Percentiles rank a stretch among this genome's conserved stretches.
Conservation (phyloP, 2,888 invertebrate genomes). For the Taphrorychus bicolor region DNA sequence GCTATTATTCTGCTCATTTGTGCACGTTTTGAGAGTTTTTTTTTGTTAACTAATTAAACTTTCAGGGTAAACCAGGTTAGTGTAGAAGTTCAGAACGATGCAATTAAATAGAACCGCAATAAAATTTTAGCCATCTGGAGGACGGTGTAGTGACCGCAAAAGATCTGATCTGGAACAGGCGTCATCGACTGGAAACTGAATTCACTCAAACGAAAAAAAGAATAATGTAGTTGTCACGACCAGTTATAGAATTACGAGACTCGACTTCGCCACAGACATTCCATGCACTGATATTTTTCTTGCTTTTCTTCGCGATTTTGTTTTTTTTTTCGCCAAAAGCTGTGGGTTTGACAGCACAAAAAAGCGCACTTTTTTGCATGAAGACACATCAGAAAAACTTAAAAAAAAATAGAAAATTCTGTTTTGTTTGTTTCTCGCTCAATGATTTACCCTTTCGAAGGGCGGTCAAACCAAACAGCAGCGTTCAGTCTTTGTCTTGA, state of each 20-base stretch:
- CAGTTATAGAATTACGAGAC: constrained; percentile 11
- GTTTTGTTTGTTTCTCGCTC: background rate
- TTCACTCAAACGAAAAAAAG: constrained; percentile 14
- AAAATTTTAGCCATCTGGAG: background rate
- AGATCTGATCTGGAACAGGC: background rate
- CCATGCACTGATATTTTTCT: no score
- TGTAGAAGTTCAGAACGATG: no score
- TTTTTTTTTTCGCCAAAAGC: background rate
- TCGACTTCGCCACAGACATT: background rate
- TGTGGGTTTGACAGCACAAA: background rate
- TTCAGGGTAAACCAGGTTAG: no score
- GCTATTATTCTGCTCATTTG: background rate
- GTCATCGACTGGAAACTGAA: constrained; percentile 1
- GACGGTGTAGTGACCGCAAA: background rate
- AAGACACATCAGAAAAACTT: no score
- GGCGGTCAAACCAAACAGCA: background rate
- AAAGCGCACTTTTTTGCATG: background rate
- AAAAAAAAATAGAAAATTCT: background rate
- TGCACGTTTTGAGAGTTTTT: no score
- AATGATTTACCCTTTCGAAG: background rate
- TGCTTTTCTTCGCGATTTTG: background rate
- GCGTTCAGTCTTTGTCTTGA: background rate
- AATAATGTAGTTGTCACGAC: constrained; percentile 17
- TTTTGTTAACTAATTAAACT: no score
- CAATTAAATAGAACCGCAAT: background rate